Evolutionary conservation across 2,797 vertebrate genomes (phyloP).

Genomic region (Urocyon cinereoargenteus): DNA sequence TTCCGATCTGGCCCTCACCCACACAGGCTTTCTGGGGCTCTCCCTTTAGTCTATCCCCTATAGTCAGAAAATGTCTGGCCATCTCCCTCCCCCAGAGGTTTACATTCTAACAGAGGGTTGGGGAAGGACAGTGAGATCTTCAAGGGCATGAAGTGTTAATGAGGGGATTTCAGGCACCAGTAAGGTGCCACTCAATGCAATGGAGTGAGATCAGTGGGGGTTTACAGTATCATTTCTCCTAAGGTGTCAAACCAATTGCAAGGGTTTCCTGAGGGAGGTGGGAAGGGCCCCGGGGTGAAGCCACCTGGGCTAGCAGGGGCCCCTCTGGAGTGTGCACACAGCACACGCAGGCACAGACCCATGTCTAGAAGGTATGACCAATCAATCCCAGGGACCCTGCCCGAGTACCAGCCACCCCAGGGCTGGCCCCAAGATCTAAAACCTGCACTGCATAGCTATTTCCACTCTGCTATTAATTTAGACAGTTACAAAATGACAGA

Average conservation of each 20-base stretch:
- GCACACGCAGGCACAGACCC: neutral
- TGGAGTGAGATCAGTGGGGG: neutral
- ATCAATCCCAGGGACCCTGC: neutral
- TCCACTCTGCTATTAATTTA: constrained; percentile 81
- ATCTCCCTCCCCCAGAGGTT: neutral
- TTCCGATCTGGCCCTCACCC: neutral
- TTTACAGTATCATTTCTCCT: constrained; percentile 2
- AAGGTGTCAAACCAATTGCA: neutral
- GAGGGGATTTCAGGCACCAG: neutral
- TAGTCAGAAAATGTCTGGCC: neutral
- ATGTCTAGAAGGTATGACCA: neutral
- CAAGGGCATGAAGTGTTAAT: neutral
- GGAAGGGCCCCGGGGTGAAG: neutral
- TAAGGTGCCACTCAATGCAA: neutral
- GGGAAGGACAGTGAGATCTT: neutral
- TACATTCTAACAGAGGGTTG: neutral
- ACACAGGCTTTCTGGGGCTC: neutral
- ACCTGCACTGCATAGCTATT: constrained; percentile 75
- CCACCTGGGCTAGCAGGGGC: neutral
- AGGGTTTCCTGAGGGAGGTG: neutral
- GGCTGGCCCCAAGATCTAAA: constrained; percentile 61
- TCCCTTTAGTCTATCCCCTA: neutral
- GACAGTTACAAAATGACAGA: constrained; percentile 77
- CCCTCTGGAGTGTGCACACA: neutral
- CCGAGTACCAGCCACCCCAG: neutral